Conservation (phyloP, 1,140 invertebrate species). For the Campoletis sonorensis region DNA sequence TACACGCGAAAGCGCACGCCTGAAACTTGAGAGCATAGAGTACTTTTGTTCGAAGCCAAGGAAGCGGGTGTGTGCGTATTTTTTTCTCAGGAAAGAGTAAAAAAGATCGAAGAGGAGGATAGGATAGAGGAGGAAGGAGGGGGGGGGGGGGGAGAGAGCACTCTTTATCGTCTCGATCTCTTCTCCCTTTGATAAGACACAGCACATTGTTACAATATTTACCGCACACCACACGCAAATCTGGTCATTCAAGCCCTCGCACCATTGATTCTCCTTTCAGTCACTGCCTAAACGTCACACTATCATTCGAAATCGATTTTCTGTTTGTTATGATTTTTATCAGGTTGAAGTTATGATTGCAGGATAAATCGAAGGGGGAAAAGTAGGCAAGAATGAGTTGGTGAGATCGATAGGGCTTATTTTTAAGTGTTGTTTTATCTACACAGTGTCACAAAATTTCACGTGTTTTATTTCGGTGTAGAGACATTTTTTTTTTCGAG, state of each 20-base stretch:
- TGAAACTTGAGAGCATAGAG: conserved; percentile 3
- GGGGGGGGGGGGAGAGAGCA: neutral
- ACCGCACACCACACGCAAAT: neutral
- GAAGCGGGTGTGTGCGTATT: neutral
- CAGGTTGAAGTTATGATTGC: neutral
- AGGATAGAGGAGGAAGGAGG: too few species aligned
- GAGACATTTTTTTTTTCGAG: neutral
- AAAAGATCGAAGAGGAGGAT: neutral
- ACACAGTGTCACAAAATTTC: too few species aligned
- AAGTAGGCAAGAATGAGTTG: too few species aligned
- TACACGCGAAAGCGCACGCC: conserved; percentile 14
- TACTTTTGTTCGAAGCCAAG: conserved; percentile 1
- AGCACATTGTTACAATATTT: too few species aligned
- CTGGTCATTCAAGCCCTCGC: neutral
- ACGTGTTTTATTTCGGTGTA: too few species aligned
- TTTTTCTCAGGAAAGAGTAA: neutral
- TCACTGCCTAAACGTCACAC: too few species aligned
- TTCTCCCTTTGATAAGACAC: neutral
- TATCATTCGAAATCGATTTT: neutral
- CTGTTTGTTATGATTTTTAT: neutral
- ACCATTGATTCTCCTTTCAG: neutral
- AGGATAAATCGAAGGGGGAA: too few species aligned
- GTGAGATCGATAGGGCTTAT: too few species aligned
- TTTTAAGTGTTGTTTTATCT: neutral
- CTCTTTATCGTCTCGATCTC: neutral